Evolutionary conservation across 2,113 vertebrate species (phyloP).

Genomic region (Sinocyclocheilus maitianheensis): DNA sequence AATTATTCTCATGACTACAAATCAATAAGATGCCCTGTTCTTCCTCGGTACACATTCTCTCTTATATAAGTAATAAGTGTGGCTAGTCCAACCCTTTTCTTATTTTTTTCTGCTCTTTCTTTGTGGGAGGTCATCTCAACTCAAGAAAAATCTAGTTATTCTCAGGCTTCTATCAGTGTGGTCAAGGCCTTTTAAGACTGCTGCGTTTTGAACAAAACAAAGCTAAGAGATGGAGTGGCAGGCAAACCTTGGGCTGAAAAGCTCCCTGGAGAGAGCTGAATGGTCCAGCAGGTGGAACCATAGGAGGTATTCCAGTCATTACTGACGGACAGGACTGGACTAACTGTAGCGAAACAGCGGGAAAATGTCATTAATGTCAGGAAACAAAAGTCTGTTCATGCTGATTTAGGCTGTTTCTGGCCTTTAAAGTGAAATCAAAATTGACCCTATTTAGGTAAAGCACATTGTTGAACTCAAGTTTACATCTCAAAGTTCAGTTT

Average conservation of each 20-base stretch:
- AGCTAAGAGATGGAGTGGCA: slow-evolving; percentile 2
- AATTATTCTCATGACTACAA: background rate
- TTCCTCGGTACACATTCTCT: background rate
- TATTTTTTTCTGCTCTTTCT: background rate
- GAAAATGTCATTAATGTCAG: slow-evolving; percentile 15
- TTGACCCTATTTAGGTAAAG: background rate
- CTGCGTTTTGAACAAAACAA: background rate
- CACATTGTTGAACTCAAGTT: background rate
- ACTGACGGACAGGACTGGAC: slow-evolving; percentile 80
- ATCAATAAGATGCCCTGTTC: background rate
- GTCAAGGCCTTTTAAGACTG: slow-evolving; percentile 6
- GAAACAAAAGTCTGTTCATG: slow-evolving; percentile 12
- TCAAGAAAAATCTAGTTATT: slow-evolving; percentile 27
- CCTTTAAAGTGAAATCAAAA: background rate
- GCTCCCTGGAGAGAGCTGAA: slow-evolving; percentile 86
- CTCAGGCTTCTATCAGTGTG: background rate
- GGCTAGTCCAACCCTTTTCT: background rate
- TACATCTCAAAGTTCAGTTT: too few species aligned
- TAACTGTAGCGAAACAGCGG: slow-evolving; percentile 71
- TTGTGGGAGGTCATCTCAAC: background rate
- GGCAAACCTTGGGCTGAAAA: slow-evolving; percentile 83
- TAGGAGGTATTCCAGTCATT: slow-evolving; percentile 79
- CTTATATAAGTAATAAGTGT: background rate
- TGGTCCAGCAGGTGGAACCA: slow-evolving; percentile 82
- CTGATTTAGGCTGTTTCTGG: background rate